Percentiles rank a stretch among this genome's conserved stretches.
Conservation (phyloP, 2,797 vertebrate genomes). For the Micromesistius poutassou region DNA sequence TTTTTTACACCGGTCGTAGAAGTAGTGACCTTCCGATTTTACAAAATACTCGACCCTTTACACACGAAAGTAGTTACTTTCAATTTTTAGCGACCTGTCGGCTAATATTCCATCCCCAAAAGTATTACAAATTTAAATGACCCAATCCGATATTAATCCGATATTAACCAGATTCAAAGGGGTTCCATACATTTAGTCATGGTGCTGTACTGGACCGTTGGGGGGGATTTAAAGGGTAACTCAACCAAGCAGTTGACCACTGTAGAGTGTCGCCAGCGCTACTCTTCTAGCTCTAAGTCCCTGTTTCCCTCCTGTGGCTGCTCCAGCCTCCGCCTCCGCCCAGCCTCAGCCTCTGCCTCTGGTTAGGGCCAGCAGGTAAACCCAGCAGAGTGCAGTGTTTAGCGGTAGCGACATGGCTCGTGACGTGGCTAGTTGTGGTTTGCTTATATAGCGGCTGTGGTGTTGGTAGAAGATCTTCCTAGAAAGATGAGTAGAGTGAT, state of each 20-base stretch:
- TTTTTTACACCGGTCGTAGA: not conserved
- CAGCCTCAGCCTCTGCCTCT: constrained; percentile 55
- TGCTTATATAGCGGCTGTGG: constrained; percentile 34
- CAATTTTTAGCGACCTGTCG: not conserved
- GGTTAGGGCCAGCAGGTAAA: constrained; percentile 75
- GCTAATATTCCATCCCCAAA: not conserved
- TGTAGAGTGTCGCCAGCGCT: not conserved
- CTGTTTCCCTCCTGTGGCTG: constrained; percentile 47
- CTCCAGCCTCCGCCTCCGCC: constrained; percentile 38
- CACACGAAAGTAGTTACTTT: not conserved
- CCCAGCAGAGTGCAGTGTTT: constrained; percentile 13
- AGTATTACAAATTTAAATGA: not conserved
- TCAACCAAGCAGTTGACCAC: not conserved
- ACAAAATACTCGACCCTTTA: not conserved
- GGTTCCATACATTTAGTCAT: no score
- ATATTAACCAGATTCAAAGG: no score
- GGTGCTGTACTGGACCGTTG: not conserved
- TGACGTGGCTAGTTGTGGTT: constrained; percentile 32
- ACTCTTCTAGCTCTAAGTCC: constrained; percentile 38
- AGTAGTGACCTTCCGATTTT: not conserved
- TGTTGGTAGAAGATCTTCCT: constrained; percentile 13
- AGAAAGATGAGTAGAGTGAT: not conserved
- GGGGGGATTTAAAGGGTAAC: no score
- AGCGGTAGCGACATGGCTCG: constrained; percentile 24
- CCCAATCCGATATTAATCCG: no score